Percentiles rank a stretch among this genome's conserved stretches.
These are phyloP conservation scores for Alosa alosa DNA, from an alignment of 2,113 vertebrate species.

Conservation along the genomic window DNA sequence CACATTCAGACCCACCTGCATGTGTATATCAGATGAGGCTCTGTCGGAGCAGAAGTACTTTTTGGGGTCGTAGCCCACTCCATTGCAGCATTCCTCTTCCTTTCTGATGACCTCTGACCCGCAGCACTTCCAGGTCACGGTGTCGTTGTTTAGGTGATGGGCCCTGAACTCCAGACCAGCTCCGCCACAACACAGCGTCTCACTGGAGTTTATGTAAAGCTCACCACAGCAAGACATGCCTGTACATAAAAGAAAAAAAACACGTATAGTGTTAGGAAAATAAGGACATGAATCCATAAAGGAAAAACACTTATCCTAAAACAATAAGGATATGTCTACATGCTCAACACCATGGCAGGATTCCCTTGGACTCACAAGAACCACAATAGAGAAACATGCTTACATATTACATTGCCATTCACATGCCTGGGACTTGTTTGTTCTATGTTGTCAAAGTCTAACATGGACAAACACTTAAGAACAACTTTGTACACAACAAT, in stretches of 20 bases:
- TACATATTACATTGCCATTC: too few species aligned
- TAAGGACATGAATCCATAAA: not conserved
- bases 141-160: constrained; percentile 78
- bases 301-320: not conserved
- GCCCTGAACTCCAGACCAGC: constrained; percentile 76
- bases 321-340: too few species aligned
- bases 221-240: constrained; percentile 87
- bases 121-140: constrained; percentile 83
- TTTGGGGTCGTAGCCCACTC: constrained; percentile 84
- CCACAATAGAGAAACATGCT: too few species aligned
- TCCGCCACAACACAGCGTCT: constrained; percentile 81
- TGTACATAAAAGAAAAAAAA: constrained; percentile 60
- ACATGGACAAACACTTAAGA: too few species aligned
- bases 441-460: too few species aligned
- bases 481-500: too few species aligned
- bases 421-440: too few species aligned
- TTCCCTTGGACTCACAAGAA: too few species aligned
- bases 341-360: too few species aligned
- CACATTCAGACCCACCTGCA: not conserved
- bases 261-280: constrained; percentile 15
- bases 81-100: constrained; percentile 84
- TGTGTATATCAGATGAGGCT: constrained; percentile 66
- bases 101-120: constrained; percentile 83
- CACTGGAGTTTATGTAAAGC: constrained; percentile 84
- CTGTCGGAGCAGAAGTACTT: constrained; percentile 87